Percentiles rank a stretch among this genome's conserved stretches.
Conservation (phyloP, 92 coral and sea anemone genomes). For the Epizoanthus ramosus region DNA sequence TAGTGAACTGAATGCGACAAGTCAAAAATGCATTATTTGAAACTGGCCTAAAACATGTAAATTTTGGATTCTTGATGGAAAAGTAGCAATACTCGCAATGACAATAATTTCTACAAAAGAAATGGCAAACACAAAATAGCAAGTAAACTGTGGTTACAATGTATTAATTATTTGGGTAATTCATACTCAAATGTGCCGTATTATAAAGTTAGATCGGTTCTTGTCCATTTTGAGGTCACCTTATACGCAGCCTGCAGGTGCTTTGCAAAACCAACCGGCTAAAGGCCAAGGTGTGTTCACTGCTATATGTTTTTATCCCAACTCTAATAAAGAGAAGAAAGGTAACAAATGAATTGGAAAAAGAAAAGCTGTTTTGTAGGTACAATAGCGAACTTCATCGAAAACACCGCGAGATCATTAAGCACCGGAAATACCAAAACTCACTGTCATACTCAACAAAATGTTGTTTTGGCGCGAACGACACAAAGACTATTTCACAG, state of each 20-base stretch:
- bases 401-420: not conserved
- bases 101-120: not conserved
- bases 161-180: constrained; percentile 15
- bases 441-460: not conserved
- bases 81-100: not conserved
- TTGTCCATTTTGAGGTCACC: constrained; percentile 45
- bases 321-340: constrained; percentile 15
- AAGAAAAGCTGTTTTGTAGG: not conserved
- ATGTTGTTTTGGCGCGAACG: not conserved
- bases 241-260: constrained; percentile 18
- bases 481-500: not conserved
- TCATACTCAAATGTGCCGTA: constrained; percentile 5
- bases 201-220: not conserved
- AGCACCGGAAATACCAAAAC: constrained; percentile 41
- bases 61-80: not conserved
- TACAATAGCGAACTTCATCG: not conserved
- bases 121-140: constrained; percentile 26
- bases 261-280: not conserved
- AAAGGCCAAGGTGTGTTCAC: constrained; percentile 5
- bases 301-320: not conserved
- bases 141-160: not conserved
- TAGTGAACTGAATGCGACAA: too few species aligned
- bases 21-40: not conserved
- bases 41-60: not conserved
- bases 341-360: constrained; percentile 8